A percentile compares a stretch with the other conserved stretches of the same genome.
These are phyloP conservation scores for Meloidogyne exigua DNA, from an alignment of 1,140 invertebrate species.

Conservation along the genomic window DNA sequence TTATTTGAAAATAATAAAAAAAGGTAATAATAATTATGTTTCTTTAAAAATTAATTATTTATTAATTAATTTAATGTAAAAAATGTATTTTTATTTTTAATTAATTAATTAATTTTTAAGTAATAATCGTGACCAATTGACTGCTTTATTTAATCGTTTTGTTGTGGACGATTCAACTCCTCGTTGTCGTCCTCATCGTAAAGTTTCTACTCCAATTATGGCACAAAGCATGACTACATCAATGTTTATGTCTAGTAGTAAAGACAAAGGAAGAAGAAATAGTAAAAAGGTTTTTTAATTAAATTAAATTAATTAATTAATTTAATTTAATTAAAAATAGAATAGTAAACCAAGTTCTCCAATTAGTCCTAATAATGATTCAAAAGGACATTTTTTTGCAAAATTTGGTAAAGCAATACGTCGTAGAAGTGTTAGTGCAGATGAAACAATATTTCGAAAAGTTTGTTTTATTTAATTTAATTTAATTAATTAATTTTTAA, in stretches of 20 bases:
- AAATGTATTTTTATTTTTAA: background rate
- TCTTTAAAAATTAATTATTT: no score
- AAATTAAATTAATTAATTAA: background rate
- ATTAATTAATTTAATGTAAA: no score
- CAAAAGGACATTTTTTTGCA: slow-evolving; percentile 1
- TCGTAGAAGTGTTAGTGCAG: slow-evolving; percentile 14
- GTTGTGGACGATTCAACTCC: background rate
- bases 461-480: background rate
- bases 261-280: background rate
- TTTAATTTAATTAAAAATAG: background rate
- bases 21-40: background rate
- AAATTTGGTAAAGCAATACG: slow-evolving; percentile 13
- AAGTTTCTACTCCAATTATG: background rate
- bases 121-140: background rate
- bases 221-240: slow-evolving; percentile 1
- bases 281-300: background rate
- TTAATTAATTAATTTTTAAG: background rate
- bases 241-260: background rate
- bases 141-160: background rate
- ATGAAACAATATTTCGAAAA: slow-evolving; percentile 9
- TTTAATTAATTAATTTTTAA: background rate
- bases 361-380: background rate
- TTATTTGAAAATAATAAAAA: background rate
- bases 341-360: slow-evolving; percentile 1
- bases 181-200: background rate